Evolutionary conservation across 2,888 invertebrate species (phyloP).

Genomic region (Aquatica leii): DNA sequence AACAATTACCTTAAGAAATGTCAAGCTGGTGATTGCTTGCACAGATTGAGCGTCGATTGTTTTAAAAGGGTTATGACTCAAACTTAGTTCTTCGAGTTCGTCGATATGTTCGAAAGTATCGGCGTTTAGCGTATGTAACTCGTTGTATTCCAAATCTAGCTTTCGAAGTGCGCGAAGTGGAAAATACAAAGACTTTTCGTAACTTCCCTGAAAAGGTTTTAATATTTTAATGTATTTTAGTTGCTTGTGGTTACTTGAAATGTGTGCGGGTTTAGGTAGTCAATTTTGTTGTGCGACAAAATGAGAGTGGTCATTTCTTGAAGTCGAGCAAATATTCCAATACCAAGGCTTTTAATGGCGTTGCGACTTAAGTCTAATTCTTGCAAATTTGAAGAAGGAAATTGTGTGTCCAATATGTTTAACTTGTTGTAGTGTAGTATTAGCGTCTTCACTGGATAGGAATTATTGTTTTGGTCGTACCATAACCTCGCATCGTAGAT

Average conservation of each 20-base stretch:
- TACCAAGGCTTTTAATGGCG: conserved; percentile 67
- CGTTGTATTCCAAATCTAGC: conserved; percentile 75
- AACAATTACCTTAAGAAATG: conserved; percentile 68
- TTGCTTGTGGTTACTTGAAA: conserved; percentile 16
- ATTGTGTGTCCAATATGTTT: conserved; percentile 57
- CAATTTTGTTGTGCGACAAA: conserved; percentile 73
- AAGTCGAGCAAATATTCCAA: conserved; percentile 69
- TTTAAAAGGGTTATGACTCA: conserved; percentile 77
- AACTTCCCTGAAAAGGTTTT: conserved; percentile 67
- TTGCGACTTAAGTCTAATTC: conserved; percentile 70
- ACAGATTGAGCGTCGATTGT: conserved; percentile 71
- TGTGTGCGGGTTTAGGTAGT: conserved; percentile 65
- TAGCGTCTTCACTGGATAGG: conserved; percentile 16
- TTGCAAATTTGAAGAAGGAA: conserved; percentile 64
- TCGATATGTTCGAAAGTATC: conserved; percentile 79
- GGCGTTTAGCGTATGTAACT: conserved; percentile 72
- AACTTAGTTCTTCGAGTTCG: conserved; percentile 70
- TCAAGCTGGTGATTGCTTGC: conserved; percentile 71
- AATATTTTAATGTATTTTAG: background rate
- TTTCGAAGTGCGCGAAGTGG: conserved; percentile 67
- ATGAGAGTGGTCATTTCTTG: conserved; percentile 69
- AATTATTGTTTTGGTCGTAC: background rate
- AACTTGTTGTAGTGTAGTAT: background rate
- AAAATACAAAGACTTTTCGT: conserved; percentile 65
- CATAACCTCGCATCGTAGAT: conserved; percentile 13